Evolutionary conservation across 2,888 invertebrate genomes (phyloP).

Genomic region (Protophormia terraenovae): DNA sequence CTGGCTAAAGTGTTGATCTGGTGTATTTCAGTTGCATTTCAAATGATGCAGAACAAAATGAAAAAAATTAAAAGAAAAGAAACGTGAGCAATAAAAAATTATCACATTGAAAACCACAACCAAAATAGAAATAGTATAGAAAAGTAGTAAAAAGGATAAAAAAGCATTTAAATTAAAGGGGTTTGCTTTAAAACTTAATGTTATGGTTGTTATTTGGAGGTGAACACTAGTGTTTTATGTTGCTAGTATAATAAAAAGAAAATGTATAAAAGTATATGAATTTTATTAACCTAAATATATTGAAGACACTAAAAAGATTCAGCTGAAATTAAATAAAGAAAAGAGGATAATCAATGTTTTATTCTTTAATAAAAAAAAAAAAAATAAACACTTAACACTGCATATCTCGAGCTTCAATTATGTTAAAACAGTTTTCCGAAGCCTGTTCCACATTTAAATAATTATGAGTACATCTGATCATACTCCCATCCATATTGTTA

Average conservation of each 20-base stretch:
- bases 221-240: conserved; percentile 26
- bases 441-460: too few relatives aligned
- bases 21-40: conserved; percentile 66
- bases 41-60: conserved; percentile 12
- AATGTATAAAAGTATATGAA: conserved; percentile 19
- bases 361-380: too few relatives aligned
- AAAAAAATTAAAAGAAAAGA: background rate
- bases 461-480: too few relatives aligned
- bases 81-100: conserved; percentile 67
- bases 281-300: conserved; percentile 56
- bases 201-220: conserved; percentile 24
- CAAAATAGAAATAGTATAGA: conserved; percentile 9
- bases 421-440: too few relatives aligned
- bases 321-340: background rate
- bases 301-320: background rate
- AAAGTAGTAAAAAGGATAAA: background rate
- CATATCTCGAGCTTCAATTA: too few relatives aligned
- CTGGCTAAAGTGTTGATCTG: conserved; percentile 45
- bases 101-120: conserved; percentile 50
- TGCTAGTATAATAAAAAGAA: background rate
- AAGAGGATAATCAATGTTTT: background rate
- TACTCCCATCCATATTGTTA: too few relatives aligned
- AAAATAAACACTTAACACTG: too few relatives aligned
- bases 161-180: conserved; percentile 28
- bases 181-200: conserved; percentile 18